Conservation (phyloP, 2,113 vertebrate genomes). For the Tyto alba region DNA sequence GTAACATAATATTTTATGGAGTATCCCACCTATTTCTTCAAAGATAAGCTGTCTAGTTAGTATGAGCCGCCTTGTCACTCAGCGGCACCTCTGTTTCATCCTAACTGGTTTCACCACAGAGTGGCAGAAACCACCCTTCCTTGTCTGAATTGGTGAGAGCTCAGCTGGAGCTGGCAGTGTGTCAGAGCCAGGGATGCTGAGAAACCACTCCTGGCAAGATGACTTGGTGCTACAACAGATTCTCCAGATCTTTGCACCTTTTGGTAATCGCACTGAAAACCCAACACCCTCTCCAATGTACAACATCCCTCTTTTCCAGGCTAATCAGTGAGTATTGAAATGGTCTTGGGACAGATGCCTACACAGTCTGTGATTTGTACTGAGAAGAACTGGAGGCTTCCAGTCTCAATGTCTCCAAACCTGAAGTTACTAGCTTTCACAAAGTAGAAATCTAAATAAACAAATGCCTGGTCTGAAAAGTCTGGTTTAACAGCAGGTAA, state of each 20-base stretch:
- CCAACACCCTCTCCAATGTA: neutral
- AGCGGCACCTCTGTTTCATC: neutral
- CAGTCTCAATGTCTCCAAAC: neutral
- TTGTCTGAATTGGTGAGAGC: accelerated
- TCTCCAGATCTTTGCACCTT: neutral
- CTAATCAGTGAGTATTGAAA: neutral
- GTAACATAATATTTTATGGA: neutral
- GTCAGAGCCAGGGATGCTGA: neutral
- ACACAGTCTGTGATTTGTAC: neutral
- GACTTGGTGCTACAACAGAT: neutral
- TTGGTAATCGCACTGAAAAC: neutral
- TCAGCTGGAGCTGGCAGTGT: accelerated
- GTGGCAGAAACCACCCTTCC: neutral
- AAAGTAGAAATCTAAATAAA: neutral
- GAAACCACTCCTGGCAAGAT: neutral
- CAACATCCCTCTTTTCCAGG: neutral
- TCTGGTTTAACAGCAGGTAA: neutral
- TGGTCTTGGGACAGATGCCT: neutral
- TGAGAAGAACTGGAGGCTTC: neutral
- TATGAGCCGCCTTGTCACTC: neutral
- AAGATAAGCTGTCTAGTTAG: neutral
- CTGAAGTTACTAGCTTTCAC: neutral
- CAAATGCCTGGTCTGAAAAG: neutral
- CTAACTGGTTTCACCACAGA: neutral
- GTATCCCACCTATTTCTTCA: neutral